Base-by-base conservation (phyloP, 1,140 invertebrate genomes). In the Leptinotarsa defecta region DNA sequence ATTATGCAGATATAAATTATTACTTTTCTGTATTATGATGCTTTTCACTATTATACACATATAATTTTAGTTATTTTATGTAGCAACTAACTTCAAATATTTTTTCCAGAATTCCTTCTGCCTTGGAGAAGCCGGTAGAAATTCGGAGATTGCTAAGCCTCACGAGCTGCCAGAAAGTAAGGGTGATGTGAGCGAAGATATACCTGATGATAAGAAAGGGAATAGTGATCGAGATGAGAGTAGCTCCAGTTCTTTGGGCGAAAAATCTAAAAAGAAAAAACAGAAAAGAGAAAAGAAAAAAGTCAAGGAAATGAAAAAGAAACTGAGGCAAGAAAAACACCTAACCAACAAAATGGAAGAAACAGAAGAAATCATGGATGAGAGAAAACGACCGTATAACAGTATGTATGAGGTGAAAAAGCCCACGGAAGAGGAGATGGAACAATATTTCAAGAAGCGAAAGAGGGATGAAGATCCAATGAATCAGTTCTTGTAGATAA, bases 371-470 rank as follows among this genome's bases (percentile, higher is more conserved):
- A 87, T 89, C 17, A 87, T 93, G 81, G 95, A 97, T 86, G 97
- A 99, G 84, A 87, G 96, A 27, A 97, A 98, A 84, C 87, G 96
- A 24, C 91, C 94, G 0, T 99, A 98, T 84, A 98, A 98, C 84
- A 96, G 94, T 80, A 94, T 94, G 91, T 93, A 91, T 78, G 92
- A 94, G 78, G 90, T 91, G 0, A 93, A 94, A 76, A 93, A 92
- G 79, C 95, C 94, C 1, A 94, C 95, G 0, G 93, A 95, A 74
- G 95, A 97, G 81, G 95, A 99, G 86, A 92, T 98, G 84, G 97
- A 98, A 86, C 96, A 96, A 3, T 98, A 94, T 87, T 91, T 93
- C 79, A 93, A 96, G 88, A 98, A 96, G 85, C 90, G 94, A 27
- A 87, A 88, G 74, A 86, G 95, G 49, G 91, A 92, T 3, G 96